Percentiles rank a stretch among this genome's conserved stretches.
Evolutionary conservation across 2,888 invertebrate genomes (phyloP).

Genomic region (Euphydryas editha): DNA sequence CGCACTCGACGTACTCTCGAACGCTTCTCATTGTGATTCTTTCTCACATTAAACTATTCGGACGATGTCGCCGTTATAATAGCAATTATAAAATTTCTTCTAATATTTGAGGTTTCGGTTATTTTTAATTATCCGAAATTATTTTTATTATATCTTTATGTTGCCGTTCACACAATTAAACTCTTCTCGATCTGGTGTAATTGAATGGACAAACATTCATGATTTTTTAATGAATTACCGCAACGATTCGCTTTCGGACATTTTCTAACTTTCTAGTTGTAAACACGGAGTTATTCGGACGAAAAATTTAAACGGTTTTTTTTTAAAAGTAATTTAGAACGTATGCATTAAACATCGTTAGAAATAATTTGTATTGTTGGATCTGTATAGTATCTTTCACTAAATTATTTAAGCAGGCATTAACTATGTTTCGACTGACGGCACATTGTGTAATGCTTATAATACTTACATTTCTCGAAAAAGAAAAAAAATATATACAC

Average conservation of each 20-base stretch:
- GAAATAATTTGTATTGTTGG: slow-evolving; percentile 28
- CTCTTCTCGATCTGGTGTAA: slow-evolving; percentile 47
- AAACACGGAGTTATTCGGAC: slow-evolving; percentile 57
- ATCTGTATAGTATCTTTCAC: slow-evolving; percentile 35
- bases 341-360: slow-evolving; percentile 35
- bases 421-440: neutral
- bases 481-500: neutral
- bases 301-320: slow-evolving; percentile 42
- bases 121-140: slow-evolving; percentile 50
- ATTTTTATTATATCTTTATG: slow-evolving; percentile 47
- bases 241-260: slow-evolving; percentile 54
- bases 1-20: slow-evolving; percentile 28
- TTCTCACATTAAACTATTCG: slow-evolving; percentile 49
- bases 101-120: slow-evolving; percentile 46
- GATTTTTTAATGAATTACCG: slow-evolving; percentile 58
- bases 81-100: slow-evolving; percentile 51
- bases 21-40: slow-evolving; percentile 42
- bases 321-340: slow-evolving; percentile 44
- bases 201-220: slow-evolving; percentile 50
- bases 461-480: neutral
- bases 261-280: slow-evolving; percentile 69
- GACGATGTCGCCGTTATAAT: slow-evolving; percentile 45
- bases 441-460: neutral
- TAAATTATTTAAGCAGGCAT: slow-evolving; percentile 12
- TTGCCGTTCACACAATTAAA: slow-evolving; percentile 52